Base-by-base conservation (phyloP, 2,888 invertebrate species). In the Erebia palarica region DNA sequence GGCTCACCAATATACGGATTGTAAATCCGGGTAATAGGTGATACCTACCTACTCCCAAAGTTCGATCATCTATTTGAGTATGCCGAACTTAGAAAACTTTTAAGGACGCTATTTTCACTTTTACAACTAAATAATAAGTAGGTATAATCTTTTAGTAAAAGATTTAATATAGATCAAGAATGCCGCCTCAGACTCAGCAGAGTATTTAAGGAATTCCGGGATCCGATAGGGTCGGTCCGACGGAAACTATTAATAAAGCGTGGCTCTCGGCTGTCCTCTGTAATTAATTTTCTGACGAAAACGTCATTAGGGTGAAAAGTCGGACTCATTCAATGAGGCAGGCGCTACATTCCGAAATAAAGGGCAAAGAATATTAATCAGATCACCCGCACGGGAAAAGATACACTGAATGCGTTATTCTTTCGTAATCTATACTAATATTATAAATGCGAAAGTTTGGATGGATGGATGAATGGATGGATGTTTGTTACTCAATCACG, bases 161-260 rank as follows among this genome's bases (percentile, higher is more conserved):
- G 51, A 51, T 64, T 64, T 64, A 64, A 64, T 64, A 64, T 51
- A 64, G 27, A 65, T 55, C 16, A 65, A 63, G 65, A 65, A 55
- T 55, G 65, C 14, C 36, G 36, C 55, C 65, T 65, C 53, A 16
- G 36, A 55, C 65, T 65, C 53, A 16, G 65, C 42, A 14, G 16
- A 42, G 65, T 65, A 65, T 65, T 65, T 18, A 42, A 55, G 65
- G 65, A 65, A 65, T 65, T 65, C 53, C 65, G 65, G 65, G 55
- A 55, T 55, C 55, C 65, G 65, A 65, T 55, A 55, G 65, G 65
- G 53, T 53, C 65, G 53, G 55, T 49, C 63, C 21, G 49, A n/a
- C 65, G 65, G 65, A 55, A 65, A 65, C 65, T 65, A 65, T 65
- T 65, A 65, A 65, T 65, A 65, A 65, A 65, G 65, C 53, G 36